These are phyloP conservation scores for Cettia cetti DNA, from an alignment of 2,113 vertebrate species.

Conservation along the genomic window DNA sequence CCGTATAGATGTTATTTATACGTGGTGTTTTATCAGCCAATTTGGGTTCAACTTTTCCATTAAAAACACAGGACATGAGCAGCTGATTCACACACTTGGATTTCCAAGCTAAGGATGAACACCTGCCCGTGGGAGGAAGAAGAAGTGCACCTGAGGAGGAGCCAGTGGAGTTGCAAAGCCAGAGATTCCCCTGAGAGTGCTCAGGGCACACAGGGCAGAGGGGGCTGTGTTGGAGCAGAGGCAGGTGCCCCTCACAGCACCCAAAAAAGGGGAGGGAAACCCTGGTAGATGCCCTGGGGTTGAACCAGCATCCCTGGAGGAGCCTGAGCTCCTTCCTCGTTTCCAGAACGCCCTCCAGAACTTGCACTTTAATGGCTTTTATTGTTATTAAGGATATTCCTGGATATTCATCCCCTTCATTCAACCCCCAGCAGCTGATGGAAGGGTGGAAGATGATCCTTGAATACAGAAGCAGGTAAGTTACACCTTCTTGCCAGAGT, in stretches of 20 bases:
- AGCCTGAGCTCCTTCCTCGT: neutral
- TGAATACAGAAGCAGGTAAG: neutral
- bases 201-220: fast-evolving
- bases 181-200: fast-evolving
- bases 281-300: neutral
- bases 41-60: neutral
- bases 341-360: neutral
- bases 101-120: neutral
- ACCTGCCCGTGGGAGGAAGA: fast-evolving
- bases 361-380: neutral
- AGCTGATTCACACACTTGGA: neutral
- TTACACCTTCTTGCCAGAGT: neutral
- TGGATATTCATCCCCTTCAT: neutral
- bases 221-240: fast-evolving
- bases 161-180: fast-evolving
- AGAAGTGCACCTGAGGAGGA: fast-evolving
- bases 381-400: neutral
- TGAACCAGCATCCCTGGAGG: neutral
- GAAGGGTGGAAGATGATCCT: neutral
- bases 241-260: neutral
- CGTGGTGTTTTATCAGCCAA: neutral
- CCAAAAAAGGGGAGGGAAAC: neutral
- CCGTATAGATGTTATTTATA: neutral
- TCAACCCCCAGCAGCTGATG: neutral
- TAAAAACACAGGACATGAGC: neutral